Conservation (phyloP, 2,797 vertebrate species). For the Stomatorhinus walkeri region DNA sequence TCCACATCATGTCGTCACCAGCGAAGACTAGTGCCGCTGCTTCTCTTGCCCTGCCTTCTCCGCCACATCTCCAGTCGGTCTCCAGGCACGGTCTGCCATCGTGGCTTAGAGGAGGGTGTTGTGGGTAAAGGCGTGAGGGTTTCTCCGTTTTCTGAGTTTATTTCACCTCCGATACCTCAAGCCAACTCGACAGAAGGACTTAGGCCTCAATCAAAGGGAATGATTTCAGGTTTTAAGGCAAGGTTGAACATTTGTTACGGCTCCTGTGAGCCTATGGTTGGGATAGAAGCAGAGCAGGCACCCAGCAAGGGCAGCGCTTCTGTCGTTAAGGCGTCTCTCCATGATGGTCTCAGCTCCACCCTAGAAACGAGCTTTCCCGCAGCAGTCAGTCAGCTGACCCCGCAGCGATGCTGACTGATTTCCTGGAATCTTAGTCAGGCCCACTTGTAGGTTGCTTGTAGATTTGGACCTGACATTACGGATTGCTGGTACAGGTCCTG, state of each 20-base stretch:
- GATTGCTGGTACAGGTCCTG: background rate
- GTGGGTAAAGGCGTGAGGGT: background rate
- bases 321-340: background rate
- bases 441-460: background rate
- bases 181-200: background rate
- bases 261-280: background rate
- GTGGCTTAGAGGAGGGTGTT: background rate
- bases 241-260: background rate
- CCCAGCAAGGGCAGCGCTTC: background rate
- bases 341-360: background rate
- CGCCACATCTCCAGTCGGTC: background rate
- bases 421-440: background rate
- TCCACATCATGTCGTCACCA: background rate
- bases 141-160: background rate
- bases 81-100: background rate
- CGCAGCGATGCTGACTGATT: background rate
- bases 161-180: background rate
- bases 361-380: background rate
- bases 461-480: background rate
- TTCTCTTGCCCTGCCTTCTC: background rate
- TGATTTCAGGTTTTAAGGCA: background rate
- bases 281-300: background rate
- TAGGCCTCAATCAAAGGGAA: background rate
- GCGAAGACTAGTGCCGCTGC: background rate
- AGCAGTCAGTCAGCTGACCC: background rate